Evolutionary conservation across 2,888 invertebrate species (phyloP), one percentile per base, ranked within the genome.

Genomic region (Xestoiulus laeticollis): DNA sequence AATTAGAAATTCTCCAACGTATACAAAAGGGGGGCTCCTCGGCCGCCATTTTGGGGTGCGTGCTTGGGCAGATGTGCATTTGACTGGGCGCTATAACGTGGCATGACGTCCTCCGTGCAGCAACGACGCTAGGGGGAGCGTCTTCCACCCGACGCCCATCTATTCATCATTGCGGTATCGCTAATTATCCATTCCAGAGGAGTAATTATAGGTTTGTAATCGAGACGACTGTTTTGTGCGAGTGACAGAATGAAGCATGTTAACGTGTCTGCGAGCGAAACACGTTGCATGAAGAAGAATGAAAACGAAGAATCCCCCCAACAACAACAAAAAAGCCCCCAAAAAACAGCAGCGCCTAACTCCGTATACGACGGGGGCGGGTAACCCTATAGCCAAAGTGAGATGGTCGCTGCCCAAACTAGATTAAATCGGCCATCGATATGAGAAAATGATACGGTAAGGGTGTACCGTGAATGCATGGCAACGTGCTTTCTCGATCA

Each of bases 91-190:
- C 48, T 48, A 48, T n/a, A 38, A 59, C 59, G 59, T 59, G 59
- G 59, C 59, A 59, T 59, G 59, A 59, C 59, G 59, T 59, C 59
- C 59, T 59, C 59, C 59, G 59, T 59, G 59, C 59, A 59, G 59
- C 59, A 59, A 59, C 59, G 59, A n/a, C 59, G 59, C n/a, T 59
- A 59, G 59, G 59, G 59, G 59, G 59, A 19, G 59, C 59, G n/a
- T n/a, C n/a, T 59, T 59, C 59, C 59, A 59, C 59, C 59, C 59
- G 59, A 59, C 59, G 59, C 59, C 59, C 59, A 59, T 59, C 59
- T 59, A 59, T 59, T 59, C 59, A 59, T 59, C 59, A 59, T 59
- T 59, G 59, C 59, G 59, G 59, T 59, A 59, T 59, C 59, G 59
- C 59, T 59, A 59, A 59, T 59, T 59, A 59, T 59, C 59, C 59